phyloP scores from a whole-genome alignment of 2,888 invertebrate species.

The Dilophus febrilis region DNA sequence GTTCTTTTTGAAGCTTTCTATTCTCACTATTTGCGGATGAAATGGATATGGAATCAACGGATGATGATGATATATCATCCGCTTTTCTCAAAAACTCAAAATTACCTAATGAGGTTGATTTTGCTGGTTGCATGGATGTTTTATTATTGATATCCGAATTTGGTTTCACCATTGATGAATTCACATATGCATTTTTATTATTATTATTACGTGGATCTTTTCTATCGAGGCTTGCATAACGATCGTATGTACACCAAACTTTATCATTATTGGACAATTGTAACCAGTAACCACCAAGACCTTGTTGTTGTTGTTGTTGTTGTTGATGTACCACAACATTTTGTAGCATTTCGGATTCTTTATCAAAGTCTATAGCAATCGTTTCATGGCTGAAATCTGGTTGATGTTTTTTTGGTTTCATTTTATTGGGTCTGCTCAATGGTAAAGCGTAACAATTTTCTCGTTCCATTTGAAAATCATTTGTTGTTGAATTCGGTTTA shows the following conservation, averaged over 20 bases:
- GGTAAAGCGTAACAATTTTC: too few species aligned
- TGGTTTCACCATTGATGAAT: not conserved
- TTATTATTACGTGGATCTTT: slow-evolving; percentile 5
- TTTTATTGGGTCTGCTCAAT: too few species aligned
- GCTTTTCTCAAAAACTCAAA: slow-evolving; percentile 12
- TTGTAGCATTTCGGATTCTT: too few species aligned
- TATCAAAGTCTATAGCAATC: too few species aligned
- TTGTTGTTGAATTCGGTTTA: too few species aligned
- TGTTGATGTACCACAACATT: slow-evolving; percentile 22
- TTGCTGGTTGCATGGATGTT: slow-evolving; percentile 8
- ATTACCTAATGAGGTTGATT: slow-evolving; percentile 13
- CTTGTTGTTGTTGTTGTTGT: slow-evolving; percentile 3
- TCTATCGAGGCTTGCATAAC: slow-evolving; percentile 6
- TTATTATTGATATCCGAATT: not conserved
- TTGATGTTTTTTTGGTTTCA: too few species aligned
- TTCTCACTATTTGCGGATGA: slow-evolving; percentile 22
- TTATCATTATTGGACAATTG: slow-evolving; percentile 11
- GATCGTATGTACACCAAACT: slow-evolving; percentile 12
- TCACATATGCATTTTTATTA: slow-evolving; percentile 1
- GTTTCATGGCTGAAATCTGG: too few species aligned
- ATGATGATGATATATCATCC: slow-evolving; percentile 5
- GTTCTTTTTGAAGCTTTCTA: slow-evolving; percentile 13
- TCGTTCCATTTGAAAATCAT: too few species aligned
- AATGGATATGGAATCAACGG: slow-evolving; percentile 24
- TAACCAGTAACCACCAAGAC: slow-evolving; percentile 14